Percentiles rank a stretch among this genome's conserved stretches.
These are phyloP conservation scores for Terebella lapidaria DNA, from an alignment of 2,888 invertebrate species.

Conservation along the genomic window DNA sequence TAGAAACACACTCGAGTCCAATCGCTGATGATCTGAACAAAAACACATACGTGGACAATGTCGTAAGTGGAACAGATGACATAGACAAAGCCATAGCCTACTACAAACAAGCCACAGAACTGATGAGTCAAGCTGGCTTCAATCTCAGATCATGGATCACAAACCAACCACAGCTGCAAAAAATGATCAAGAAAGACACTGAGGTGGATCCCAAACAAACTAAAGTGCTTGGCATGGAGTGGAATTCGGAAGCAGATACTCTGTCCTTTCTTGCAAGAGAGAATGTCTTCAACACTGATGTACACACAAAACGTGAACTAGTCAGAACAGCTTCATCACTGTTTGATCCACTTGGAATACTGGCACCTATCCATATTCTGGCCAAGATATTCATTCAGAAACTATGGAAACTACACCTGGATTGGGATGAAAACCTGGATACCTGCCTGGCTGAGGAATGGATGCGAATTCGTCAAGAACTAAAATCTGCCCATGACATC, in stretches of 20 bases:
- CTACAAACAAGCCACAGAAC: background rate
- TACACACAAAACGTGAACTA: constrained; percentile 3
- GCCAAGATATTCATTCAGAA: constrained; percentile 3
- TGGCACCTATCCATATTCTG: background rate
- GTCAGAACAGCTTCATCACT: background rate
- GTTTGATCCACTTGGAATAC: constrained; percentile 4
- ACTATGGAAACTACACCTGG: constrained; percentile 1
- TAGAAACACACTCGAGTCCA: background rate
- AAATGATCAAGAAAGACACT: background rate
- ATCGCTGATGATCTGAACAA: background rate
- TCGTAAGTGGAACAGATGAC: background rate
- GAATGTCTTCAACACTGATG: background rate
- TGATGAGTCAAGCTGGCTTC: background rate
- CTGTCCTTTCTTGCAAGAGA: background rate
- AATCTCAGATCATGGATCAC: constrained; percentile 1
- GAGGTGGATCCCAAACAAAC: background rate
- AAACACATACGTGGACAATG: background rate
- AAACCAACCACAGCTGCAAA: background rate
- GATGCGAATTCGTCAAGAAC: background rate
- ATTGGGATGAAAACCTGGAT: background rate
- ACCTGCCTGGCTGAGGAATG: background rate
- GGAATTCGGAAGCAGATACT: background rate
- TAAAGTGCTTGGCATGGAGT: constrained; percentile 1
- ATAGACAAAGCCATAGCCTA: background rate
- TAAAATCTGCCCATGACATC: too few relatives aligned